A percentile compares a stretch with the other conserved stretches of the same genome.
These are phyloP conservation scores for Philaethria dido DNA, from an alignment of 2,888 invertebrate species.

Conservation along the genomic window DNA sequence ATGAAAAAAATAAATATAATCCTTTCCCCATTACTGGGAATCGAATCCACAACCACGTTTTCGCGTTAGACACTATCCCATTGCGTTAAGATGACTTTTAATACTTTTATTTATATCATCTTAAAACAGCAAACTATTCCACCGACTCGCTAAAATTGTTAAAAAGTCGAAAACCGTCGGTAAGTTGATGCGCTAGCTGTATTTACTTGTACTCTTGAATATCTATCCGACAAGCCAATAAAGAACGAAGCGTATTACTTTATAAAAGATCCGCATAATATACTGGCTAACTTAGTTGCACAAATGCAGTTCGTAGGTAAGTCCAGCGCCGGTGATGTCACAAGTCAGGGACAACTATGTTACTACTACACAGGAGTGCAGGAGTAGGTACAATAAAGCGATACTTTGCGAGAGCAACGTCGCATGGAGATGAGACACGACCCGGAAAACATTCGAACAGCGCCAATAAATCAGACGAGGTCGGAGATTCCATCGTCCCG, in stretches of 20 bases:
- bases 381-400: not conserved
- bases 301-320: not conserved
- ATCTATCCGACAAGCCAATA: not conserved
- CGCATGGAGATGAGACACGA: constrained; percentile 26
- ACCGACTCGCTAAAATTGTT: not conserved
- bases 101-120: not conserved
- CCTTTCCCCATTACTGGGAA: too few species aligned
- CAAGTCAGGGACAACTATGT: not conserved
- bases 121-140: not conserved
- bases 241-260: not conserved
- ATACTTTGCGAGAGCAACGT: constrained; percentile 6
- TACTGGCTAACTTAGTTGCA: not conserved
- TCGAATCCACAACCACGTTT: too few species aligned
- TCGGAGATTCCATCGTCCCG: constrained; percentile 24
- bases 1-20: too few species aligned
- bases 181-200: not conserved
- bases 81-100: too few species aligned
- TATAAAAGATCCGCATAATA: not conserved
- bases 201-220: not conserved
- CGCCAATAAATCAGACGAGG: constrained; percentile 46
- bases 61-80: too few species aligned
- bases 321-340: not conserved
- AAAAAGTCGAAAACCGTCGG: not conserved
- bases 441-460: constrained; percentile 17
- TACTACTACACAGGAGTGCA: not conserved